Evolutionary conservation across 2,113 vertebrate species (phyloP).

Genomic region (Pollimyrus isidori): DNA sequence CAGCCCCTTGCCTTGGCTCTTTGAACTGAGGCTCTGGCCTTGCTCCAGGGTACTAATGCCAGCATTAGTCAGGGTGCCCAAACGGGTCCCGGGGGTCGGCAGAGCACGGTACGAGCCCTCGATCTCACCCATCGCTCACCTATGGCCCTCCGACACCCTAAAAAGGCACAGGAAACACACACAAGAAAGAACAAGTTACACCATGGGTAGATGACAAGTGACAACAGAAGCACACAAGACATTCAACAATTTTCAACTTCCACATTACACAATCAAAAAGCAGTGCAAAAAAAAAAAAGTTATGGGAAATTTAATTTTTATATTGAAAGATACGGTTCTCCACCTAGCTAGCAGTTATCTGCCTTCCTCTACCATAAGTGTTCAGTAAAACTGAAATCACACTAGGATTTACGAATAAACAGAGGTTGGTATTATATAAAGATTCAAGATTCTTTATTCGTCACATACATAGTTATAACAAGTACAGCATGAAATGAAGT

Average conservation of each 20-base stretch:
- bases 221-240: neutral
- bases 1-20: conserved; percentile 43
- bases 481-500: no score
- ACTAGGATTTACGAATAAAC: neutral
- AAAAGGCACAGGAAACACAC: neutral
- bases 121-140: conserved; percentile 78
- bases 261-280: neutral
- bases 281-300: neutral
- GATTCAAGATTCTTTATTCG: no score
- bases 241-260: neutral
- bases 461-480: no score
- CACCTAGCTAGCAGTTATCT: neutral
- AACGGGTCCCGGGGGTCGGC: conserved; percentile 77
- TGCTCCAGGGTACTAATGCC: conserved; percentile 85
- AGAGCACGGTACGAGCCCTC: conserved; percentile 83
- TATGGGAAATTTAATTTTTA: neutral
- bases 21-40: conserved; percentile 62
- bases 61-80: conserved; percentile 64
- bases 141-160: conserved; percentile 29
- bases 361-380: neutral
- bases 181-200: conserved; percentile 2
- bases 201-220: neutral
- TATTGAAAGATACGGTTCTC: neutral
- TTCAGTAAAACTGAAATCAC: neutral
- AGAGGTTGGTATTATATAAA: neutral